phyloP scores from a whole-genome alignment of 1,140 invertebrate genomes.

The Pissodes strobi region DNA sequence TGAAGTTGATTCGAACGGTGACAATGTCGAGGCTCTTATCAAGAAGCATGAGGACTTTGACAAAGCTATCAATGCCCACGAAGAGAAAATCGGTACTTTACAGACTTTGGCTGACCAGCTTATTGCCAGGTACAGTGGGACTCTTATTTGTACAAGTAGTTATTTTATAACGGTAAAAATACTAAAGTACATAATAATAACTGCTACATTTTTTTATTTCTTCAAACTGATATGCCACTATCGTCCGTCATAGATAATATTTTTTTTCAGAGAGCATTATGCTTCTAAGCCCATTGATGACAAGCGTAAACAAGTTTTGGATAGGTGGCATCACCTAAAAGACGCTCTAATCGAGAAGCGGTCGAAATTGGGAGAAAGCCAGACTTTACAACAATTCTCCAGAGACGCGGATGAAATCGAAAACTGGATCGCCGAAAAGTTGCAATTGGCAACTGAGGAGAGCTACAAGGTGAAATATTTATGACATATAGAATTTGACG shows the following conservation, averaged over 20 bases:
- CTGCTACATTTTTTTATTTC: no score
- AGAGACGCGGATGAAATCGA: constrained; percentile 99
- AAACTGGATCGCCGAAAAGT: constrained; percentile 98
- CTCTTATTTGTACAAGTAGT: no score
- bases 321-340: constrained; percentile 95
- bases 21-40: constrained; percentile 96
- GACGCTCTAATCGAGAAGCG: constrained; percentile 97
- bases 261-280: constrained; percentile 86
- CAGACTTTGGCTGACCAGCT: constrained; percentile 94
- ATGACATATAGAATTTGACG: no score
- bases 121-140: constrained; percentile 68
- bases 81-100: constrained; percentile 96
- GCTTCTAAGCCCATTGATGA: constrained; percentile 87
- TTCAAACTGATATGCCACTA: no score
- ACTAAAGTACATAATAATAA: no score
- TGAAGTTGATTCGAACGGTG: constrained; percentile 84
- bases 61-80: constrained; percentile 97
- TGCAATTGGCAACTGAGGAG: constrained; percentile 96
- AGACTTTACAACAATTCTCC: constrained; percentile 98
- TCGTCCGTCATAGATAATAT: no score
- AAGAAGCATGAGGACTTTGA: constrained; percentile 99
- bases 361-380: constrained; percentile 94
- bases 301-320: constrained; percentile 88
- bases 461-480: constrained; percentile 75
- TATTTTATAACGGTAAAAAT: no score